Conservation (phyloP, 2,888 invertebrate species). For the Sericinus montela region DNA sequence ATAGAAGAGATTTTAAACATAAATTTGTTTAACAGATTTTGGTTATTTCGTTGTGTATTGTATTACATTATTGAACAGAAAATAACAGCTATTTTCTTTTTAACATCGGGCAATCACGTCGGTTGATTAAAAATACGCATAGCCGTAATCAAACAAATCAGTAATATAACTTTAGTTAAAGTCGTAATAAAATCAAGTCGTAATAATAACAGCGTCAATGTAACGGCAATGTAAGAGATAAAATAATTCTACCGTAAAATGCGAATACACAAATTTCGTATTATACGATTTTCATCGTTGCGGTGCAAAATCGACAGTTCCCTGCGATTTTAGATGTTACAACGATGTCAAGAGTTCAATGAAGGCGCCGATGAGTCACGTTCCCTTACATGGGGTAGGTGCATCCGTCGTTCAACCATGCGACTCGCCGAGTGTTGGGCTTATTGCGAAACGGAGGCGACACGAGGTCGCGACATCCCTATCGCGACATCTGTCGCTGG, state of each 20-base stretch:
- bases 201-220: no score
- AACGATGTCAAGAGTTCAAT: conserved; percentile 25
- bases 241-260: background rate
- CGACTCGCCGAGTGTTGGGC: conserved; percentile 16
- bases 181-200: no score
- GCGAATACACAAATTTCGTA: background rate
- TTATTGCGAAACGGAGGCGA: conserved; percentile 20
- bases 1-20: no score
- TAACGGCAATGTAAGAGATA: background rate
- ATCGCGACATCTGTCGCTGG: conserved; percentile 40
- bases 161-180: no score
- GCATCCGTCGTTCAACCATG: background rate
- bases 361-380: conserved; percentile 24
- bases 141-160: no score
- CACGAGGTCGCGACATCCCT: conserved; percentile 29
- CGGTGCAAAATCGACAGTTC: no score
- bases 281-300: background rate
- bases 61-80: no score
- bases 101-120: no score
- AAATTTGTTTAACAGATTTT: no score
- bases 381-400: conserved; percentile 11
- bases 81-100: no score
- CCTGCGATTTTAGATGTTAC: conserved; percentile 19
- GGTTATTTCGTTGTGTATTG: no score
- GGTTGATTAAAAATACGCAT: no score